Base-by-base conservation (phyloP, 2,113 vertebrate genomes). In the Paracanthobrama guichenoti region DNA sequence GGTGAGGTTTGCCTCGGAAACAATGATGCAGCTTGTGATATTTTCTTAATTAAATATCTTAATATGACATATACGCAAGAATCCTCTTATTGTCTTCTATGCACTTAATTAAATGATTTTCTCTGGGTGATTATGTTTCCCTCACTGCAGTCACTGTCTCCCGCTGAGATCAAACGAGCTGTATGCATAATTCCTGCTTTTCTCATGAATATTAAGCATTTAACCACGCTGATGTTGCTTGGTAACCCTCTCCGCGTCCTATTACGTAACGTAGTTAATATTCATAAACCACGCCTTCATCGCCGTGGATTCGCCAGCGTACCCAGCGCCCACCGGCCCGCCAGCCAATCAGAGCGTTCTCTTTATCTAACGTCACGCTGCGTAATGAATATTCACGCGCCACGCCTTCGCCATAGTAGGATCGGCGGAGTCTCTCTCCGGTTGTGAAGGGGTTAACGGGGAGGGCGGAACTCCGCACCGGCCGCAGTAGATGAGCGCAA, bases 371-470 rank as follows among this genome's bases (percentile, higher is more conserved):
- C 79, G 79, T 69, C 79, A 81, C 24, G 16, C 55, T 48, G 18
- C 39, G 39, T 46, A 18, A 79, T 64, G 48, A 44, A 64, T 48
- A 79, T 79, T 48, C 7, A 16, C 1, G 22, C 2, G 0, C 22
- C 6, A 18, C 11, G 24, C 81, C 73, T 72, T 53, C 55, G 66
- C 76, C 12, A 11, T 67, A 79, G 69, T 83, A 62, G 24, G 26
- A 71, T 81, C 20, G 22, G 18, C 6, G 26, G 18, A 2, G 18
- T 6, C 11, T 22, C 13, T 20, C 53, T 75, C 44, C 82, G 16
- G 85, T 12, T 67, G 39, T 39, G 28, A 50, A 79, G 83, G 90
- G 77, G 91, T 92, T 93, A 93, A 92, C 86, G 59, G 24, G 44
- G 20, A 60, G 84, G 86, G 88, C 80, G 73, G 78, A 31, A 75